Evolutionary conservation across 2,888 invertebrate species (phyloP), one percentile per base, ranked within the genome.

Genomic region (Julus scandinavius): DNA sequence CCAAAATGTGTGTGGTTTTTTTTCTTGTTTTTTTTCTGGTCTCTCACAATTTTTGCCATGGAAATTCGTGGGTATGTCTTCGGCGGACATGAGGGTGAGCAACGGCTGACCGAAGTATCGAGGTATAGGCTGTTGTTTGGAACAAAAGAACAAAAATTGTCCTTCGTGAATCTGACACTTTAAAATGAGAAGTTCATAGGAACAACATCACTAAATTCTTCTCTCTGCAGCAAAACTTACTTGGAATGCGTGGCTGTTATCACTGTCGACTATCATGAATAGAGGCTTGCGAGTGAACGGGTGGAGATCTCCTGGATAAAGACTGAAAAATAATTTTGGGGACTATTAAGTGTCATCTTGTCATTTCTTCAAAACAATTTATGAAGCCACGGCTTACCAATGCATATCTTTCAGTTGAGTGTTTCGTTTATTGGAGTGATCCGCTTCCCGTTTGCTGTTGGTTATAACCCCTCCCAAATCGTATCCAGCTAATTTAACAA

Each of bases 191-290:
- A 84, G 7, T 58, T 50, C 17, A 72, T 4, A 50, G 7, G 29
- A 88, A 6, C 17, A 45, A 41, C 40, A 49, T 3, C 6, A 29
- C 58, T 63, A 9, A 49, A 87, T 45, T 45, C 41, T 49, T 58
- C 45, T 45, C 58, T 17, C 58, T 58, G 4, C 17, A 20, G 20
- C n/a, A 63, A 15, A 20, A 20, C 63, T 63, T 88, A 90, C 90
- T 89, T 90, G 96, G 93, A 97, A 97, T 90, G 97, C 96, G 92
- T 96, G 96, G 91, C 97, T 97, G 93, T 98, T 98, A 93, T 98
- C 97, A 90, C 98, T 98, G 93, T 99, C 99, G 90, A 99, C 96
- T 90, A 99, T 96, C 89, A 98, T 94, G 93, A 98, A 97, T 89
- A 98, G 94, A 54, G 99, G 98, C 91, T 97, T 95, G 91, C 99